Conservation (phyloP, 1,140 invertebrate genomes). For the Drosophila pseudoananassae region DNA sequence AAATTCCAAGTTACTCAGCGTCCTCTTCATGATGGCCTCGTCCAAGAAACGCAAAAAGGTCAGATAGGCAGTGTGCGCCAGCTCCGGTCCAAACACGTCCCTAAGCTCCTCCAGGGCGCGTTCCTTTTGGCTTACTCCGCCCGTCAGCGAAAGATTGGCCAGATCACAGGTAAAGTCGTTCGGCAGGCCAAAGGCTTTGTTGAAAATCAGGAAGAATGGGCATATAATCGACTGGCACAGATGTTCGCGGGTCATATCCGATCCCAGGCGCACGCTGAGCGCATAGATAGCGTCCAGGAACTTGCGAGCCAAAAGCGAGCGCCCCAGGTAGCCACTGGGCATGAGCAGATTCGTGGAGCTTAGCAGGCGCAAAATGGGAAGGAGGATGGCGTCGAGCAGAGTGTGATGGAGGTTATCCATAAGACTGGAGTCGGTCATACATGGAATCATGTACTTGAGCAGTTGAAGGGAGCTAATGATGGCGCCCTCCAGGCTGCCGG, state of each 20-base stretch:
- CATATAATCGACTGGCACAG: slow-evolving; percentile 89
- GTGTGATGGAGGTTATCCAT: slow-evolving; percentile 93
- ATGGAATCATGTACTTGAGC: slow-evolving; percentile 91
- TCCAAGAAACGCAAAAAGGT: slow-evolving; percentile 92
- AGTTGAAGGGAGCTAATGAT: slow-evolving; percentile 93
- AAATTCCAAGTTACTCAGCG: slow-evolving; percentile 91
- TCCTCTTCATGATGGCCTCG: slow-evolving; percentile 88
- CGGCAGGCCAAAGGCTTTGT: slow-evolving; percentile 90
- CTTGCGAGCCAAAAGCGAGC: slow-evolving; percentile 90
- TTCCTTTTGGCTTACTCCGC: slow-evolving; percentile 28
- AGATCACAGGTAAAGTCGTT: slow-evolving; percentile 84
- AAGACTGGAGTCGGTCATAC: slow-evolving; percentile 92
- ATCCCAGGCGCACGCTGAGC: slow-evolving; percentile 91
- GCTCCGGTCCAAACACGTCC: slow-evolving; percentile 91
- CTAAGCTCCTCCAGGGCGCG: slow-evolving; percentile 91
- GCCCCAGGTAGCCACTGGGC: slow-evolving; percentile 90
- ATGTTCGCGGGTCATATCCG: slow-evolving; percentile 92
- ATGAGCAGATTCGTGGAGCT: slow-evolving; percentile 91
- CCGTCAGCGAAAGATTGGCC: slow-evolving; percentile 46
- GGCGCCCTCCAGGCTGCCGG: slow-evolving; percentile 93
- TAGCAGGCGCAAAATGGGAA: slow-evolving; percentile 90
- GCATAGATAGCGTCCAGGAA: slow-evolving; percentile 92
- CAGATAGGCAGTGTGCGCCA: slow-evolving; percentile 93
- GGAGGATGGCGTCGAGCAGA: slow-evolving; percentile 90
- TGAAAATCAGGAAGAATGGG: slow-evolving; percentile 94